These are phyloP conservation scores for Xenentodon cancila DNA, from an alignment of 2,797 vertebrate genomes.

Conservation along the genomic window DNA sequence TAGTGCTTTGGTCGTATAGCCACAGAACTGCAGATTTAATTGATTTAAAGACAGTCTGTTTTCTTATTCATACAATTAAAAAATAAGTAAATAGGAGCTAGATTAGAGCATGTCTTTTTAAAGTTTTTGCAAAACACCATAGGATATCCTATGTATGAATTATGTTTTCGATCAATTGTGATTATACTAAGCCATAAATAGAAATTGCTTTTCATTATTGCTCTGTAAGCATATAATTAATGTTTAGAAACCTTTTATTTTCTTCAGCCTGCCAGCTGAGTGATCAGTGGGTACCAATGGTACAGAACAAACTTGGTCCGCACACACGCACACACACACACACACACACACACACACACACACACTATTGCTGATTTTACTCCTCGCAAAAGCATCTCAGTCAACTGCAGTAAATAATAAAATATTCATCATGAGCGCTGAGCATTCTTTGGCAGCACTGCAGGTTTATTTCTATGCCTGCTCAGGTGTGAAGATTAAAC, in stretches of 20 bases:
- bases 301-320: slow-evolving; percentile 31
- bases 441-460: slow-evolving; percentile 53
- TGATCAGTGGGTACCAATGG: slow-evolving; percentile 33
- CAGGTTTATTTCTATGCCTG: slow-evolving; percentile 70
- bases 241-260: slow-evolving; percentile 26
- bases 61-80: too few relatives aligned
- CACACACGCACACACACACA: not conserved
- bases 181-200: slow-evolving; percentile 46
- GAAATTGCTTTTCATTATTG: slow-evolving; percentile 42
- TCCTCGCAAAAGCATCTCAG: slow-evolving; percentile 62
- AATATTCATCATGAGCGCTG: slow-evolving; percentile 75
- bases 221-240: slow-evolving; percentile 46
- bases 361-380: slow-evolving; percentile 57
- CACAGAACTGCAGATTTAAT: too few relatives aligned
- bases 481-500: slow-evolving; percentile 71
- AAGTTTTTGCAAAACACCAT: slow-evolving; percentile 9
- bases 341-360: slow-evolving; percentile 13
- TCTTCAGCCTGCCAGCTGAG: slow-evolving; percentile 46
- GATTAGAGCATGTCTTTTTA: slow-evolving; percentile 7
- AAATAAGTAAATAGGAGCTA: too few relatives aligned
- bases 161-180: slow-evolving; percentile 20
- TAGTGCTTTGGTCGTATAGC: too few relatives aligned
- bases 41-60: too few relatives aligned
- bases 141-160: slow-evolving; percentile 24
- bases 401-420: slow-evolving; percentile 65